These are phyloP conservation scores for Mesocricetus auratus DNA, from an alignment of 2,113 vertebrate species.

Conservation along the genomic window DNA sequence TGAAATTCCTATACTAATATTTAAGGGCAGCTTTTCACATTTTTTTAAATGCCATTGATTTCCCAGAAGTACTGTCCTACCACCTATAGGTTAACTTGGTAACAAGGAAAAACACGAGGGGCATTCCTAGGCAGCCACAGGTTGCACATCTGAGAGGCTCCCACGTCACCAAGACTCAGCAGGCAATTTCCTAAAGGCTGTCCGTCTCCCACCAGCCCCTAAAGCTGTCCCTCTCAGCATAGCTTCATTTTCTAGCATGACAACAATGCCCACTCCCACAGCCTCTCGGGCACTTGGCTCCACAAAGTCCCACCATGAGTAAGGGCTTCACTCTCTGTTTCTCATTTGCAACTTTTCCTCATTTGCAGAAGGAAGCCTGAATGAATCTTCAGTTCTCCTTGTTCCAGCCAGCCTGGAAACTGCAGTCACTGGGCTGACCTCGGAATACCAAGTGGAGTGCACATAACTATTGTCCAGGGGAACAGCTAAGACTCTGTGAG, in stretches of 20 bases:
- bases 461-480: background rate
- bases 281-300: slow-evolving; percentile 61
- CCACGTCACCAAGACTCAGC: accelerated
- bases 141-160: background rate
- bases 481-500: background rate
- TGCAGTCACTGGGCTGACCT: background rate
- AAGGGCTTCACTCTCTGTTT: slow-evolving; percentile 51
- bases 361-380: background rate
- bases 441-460: background rate
- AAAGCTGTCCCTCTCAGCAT: background rate
- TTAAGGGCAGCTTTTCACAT: background rate
- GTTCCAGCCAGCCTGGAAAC: background rate
- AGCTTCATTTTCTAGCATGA: slow-evolving; percentile 38
- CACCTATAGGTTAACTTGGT: background rate
- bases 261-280: slow-evolving; percentile 29
- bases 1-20: background rate
- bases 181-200: background rate
- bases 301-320: background rate
- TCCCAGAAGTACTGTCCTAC: background rate
- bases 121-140: accelerated
- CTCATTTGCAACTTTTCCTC: slow-evolving; percentile 26
- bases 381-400: background rate
- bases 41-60: background rate
- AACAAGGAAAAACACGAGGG: background rate
- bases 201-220: background rate